These are phyloP conservation scores for Andrena trimmerana DNA, from an alignment of 2,888 invertebrate genomes.

Conservation along the genomic window DNA sequence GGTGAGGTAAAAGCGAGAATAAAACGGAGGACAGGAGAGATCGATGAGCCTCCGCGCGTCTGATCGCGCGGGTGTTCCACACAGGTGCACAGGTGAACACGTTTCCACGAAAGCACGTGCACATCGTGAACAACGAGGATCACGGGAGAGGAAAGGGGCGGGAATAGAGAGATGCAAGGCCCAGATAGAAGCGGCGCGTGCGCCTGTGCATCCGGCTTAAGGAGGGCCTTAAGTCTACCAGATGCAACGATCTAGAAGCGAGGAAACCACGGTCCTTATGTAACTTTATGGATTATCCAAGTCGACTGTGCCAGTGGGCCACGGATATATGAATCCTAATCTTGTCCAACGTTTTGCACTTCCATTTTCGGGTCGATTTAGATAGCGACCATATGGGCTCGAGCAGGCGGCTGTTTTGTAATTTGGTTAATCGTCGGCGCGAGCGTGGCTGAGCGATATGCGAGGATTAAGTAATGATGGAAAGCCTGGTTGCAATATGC, in stretches of 20 bases:
- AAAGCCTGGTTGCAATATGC: slow-evolving; percentile 32
- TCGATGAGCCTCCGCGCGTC: slow-evolving; percentile 48
- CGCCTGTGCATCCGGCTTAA: slow-evolving; percentile 69
- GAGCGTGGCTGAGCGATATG: slow-evolving; percentile 12
- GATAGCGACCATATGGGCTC: neutral
- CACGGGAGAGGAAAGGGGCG: slow-evolving; percentile 2
- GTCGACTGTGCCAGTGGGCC: too few species aligned
- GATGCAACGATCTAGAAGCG: neutral
- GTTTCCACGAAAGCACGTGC: slow-evolving; percentile 59
- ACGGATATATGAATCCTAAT: neutral
- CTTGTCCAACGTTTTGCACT: neutral
- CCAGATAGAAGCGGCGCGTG: slow-evolving; percentile 70
- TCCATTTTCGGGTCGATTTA: neutral
- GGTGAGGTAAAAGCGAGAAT: slow-evolving; percentile 12
- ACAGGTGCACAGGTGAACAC: slow-evolving; percentile 62
- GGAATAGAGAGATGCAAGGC: slow-evolving; percentile 51
- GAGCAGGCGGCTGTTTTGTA: slow-evolving; percentile 25
- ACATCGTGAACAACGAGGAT: slow-evolving; percentile 23
- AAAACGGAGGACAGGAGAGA: slow-evolving; percentile 48
- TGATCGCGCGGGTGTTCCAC: slow-evolving; percentile 6
- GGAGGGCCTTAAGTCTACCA: slow-evolving; percentile 17
- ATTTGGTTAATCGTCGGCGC: slow-evolving; percentile 33
- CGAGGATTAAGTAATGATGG: slow-evolving; percentile 45
- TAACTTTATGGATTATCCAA: slow-evolving; percentile 14
- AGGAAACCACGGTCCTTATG: slow-evolving; percentile 44